These are phyloP conservation scores for Pseudomyrmex cubaensis DNA, from an alignment of 1,140 invertebrate species.

Conservation along the genomic window DNA sequence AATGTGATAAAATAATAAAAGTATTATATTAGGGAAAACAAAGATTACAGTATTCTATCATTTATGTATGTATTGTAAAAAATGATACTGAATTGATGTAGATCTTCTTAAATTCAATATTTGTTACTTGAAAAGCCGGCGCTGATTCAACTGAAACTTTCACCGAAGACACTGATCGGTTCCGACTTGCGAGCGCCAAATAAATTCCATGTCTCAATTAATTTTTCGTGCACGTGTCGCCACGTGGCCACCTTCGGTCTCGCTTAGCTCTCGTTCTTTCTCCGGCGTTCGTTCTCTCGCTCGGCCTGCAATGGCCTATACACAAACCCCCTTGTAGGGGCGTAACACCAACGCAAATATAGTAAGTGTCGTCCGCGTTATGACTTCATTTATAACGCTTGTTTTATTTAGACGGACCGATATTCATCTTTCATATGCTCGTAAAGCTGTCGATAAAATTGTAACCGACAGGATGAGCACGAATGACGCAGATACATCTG, in stretches of 20 bases:
- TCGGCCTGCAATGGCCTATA: not conserved
- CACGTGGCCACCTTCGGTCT: conserved; percentile 78
- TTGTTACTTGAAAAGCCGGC: no score
- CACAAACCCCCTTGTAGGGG: conserved; percentile 8
- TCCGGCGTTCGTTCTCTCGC: no score
- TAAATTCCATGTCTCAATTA: conserved; percentile 85
- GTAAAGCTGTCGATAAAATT: conserved; percentile 34
- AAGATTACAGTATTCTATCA: not conserved
- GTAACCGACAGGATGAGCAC: conserved; percentile 50
- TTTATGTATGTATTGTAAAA: not conserved
- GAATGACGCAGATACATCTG: not conserved
- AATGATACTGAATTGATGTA: no score
- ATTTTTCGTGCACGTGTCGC: conserved; percentile 82
- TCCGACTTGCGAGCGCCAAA: conserved; percentile 78
- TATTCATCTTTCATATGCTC: conserved; percentile 68
- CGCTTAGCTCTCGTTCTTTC: conserved; percentile 18
- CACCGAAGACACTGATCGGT: conserved; percentile 67
- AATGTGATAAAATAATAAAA: no score
- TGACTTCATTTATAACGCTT: conserved; percentile 63
- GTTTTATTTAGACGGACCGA: conserved; percentile 65
- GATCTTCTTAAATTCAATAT: no score
- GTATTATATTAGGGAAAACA: not conserved
- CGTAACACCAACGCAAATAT: conserved; percentile 81
- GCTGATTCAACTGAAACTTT: conserved; percentile 15
- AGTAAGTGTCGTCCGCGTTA: conserved; percentile 74